Evolutionary conservation across 2,797 vertebrate species (phyloP).

Genomic region (Characodon lateralis): DNA sequence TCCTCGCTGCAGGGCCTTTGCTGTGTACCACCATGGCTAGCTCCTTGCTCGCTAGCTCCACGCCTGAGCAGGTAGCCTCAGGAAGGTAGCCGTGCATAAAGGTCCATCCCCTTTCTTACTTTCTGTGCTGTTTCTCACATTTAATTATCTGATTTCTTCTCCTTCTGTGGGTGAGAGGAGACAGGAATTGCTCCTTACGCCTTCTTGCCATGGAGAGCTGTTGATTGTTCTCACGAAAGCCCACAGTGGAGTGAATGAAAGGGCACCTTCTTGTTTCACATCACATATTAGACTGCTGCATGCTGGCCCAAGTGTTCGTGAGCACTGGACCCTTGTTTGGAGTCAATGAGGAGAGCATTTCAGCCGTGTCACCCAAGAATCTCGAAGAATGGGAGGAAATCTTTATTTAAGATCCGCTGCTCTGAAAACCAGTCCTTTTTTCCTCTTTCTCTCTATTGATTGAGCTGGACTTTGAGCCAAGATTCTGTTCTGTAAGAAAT

Average conservation of each 20-base stretch:
- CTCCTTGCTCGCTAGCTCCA: constrained; percentile 76
- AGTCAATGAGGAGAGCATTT: constrained; percentile 85
- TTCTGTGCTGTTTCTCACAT: constrained; percentile 88
- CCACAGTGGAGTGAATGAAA: constrained; percentile 82
- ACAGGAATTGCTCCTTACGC: constrained; percentile 86
- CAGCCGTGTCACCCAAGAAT: constrained; percentile 82
- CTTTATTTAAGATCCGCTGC: constrained; percentile 86
- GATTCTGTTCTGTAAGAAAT: constrained; percentile 41
- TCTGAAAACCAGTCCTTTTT: constrained; percentile 59
- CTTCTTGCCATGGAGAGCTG: constrained; percentile 84
- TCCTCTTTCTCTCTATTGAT: constrained; percentile 37
- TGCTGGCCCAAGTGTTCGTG: constrained; percentile 82
- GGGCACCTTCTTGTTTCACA: constrained; percentile 84
- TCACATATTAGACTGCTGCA: constrained; percentile 83
- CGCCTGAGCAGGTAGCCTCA: constrained; percentile 84
- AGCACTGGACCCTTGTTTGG: constrained; percentile 79
- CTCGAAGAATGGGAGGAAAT: constrained; percentile 81
- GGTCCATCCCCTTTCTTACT: constrained; percentile 79
- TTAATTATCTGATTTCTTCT: constrained; percentile 94
- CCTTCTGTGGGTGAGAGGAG: constrained; percentile 86
- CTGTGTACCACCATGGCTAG: constrained; percentile 71
- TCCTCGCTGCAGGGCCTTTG: constrained; percentile 74
- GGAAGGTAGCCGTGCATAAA: constrained; percentile 91
- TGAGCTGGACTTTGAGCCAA: constrained; percentile 26
- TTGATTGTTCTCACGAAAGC: constrained; percentile 86